Base-by-base conservation (phyloP, 2,113 vertebrate species). In the Dromas ardeola region DNA sequence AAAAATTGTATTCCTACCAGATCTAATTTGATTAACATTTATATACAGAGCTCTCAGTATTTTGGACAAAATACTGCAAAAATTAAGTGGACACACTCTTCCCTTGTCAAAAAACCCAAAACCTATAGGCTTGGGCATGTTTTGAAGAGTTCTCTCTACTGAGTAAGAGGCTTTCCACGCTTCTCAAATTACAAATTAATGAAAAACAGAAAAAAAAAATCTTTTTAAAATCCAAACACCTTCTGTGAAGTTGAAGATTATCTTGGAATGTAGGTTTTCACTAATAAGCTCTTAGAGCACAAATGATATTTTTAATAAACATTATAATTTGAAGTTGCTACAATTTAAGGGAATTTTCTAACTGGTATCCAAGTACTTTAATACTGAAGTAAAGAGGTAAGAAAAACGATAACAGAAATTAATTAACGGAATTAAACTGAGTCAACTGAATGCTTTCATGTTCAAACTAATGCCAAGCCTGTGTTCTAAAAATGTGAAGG, bases 381-480 rank as follows among this genome's bases (percentile, higher is more conserved):
- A 93, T 88, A 74, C 29, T 30, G 81, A 91, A 67, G 21, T 61
- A 91, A 65, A 82, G 56, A 81, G 58, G 67, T 53, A 92, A 77
- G 20, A 20, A 74, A 86, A 87, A 59, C 0, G 7, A 88, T 86
- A 86, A 79, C 38, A 74, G 66, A 79, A 92, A 80, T 94, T 88
- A 94, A 92, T 92, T 94, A 94, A 67, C 3, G 2, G 79, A 88
- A 92, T 96, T 94, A 96, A 94, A 82, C 18, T 13, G 29, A 91
- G 40, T 52, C 78, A 93, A 79, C 14, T 63, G 77, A 89, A 78
- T 76, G 43, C 40, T 94, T 95, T 84, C 78, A 91, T 23, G 67
- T 89, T 89, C 56, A 49, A 81, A 62, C n/a, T 55, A 89, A 91
- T 11, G 30, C n/a, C 52, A 81, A 58, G 69, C 89, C 65, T 92